Percentiles rank a stretch among this genome's conserved stretches.
These are phyloP conservation scores for Drosophila mayaguana DNA, from an alignment of 2,888 invertebrate genomes.

Conservation along the genomic window DNA sequence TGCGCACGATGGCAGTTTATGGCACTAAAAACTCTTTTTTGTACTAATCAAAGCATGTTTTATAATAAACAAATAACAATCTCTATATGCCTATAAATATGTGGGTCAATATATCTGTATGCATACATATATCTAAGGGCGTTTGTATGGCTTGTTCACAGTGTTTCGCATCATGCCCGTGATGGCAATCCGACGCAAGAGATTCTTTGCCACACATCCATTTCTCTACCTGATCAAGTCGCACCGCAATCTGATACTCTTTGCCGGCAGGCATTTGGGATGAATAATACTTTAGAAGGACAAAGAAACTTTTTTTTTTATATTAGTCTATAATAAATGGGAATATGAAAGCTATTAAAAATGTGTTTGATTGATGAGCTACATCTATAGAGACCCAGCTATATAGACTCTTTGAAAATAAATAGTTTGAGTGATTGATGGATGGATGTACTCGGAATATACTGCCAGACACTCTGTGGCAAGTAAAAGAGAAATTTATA, in stretches of 20 bases:
- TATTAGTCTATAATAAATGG: background rate
- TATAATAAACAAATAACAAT: slow-evolving; percentile 14
- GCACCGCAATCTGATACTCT: slow-evolving; percentile 44
- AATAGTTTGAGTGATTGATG: background rate
- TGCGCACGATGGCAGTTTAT: slow-evolving; percentile 23
- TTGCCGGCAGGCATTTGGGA: slow-evolving; percentile 58
- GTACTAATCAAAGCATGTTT: slow-evolving; percentile 40
- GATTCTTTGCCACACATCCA: slow-evolving; percentile 61
- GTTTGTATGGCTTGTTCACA: slow-evolving; percentile 32
- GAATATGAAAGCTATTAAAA: background rate
- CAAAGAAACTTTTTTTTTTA: slow-evolving; percentile 10
- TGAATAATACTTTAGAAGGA: slow-evolving; percentile 2
- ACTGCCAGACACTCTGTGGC: background rate
- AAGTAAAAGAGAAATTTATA: background rate
- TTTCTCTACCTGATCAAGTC: slow-evolving; percentile 61
- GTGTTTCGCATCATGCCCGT: slow-evolving; percentile 67
- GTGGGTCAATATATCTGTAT: background rate
- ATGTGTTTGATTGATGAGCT: slow-evolving; percentile 6
- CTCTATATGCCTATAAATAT: too few species aligned
- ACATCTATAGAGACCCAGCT: too few species aligned
- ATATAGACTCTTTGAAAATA: too few species aligned
- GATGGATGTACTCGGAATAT: background rate
- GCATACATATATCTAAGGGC: background rate
- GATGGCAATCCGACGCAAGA: slow-evolving; percentile 38
- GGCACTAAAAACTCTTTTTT: background rate